Base-by-base conservation (phyloP, 2,797 vertebrate genomes). In the Tenualosa ilisha region DNA sequence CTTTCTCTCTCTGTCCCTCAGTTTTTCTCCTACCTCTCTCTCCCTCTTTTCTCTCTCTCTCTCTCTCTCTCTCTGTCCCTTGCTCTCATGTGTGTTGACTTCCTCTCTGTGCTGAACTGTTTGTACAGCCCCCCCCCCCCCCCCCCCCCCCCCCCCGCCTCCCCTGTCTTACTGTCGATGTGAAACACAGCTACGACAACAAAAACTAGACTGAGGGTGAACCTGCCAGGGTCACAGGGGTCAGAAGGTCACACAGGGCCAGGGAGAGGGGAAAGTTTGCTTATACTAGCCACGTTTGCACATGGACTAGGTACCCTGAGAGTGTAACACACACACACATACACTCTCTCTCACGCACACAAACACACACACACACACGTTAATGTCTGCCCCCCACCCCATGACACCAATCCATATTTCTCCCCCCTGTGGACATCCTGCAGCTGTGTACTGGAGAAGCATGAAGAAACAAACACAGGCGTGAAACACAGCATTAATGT, bases 181-280 rank as follows among this genome's bases (percentile, higher is more conserved):
- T 88, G 84, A 81, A 86, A 84, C 56, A 84, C 88, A 89, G 86
- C 86, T 87, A 87, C 63, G 85, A 88, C 84, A 88, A 89, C 88
- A 85, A 50, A 49, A 9, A 61, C 81, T 75, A 31, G 40, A 31
- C 84, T 75, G 53, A 65, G 81, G 81, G 65, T 83, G 82, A 87
- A 85, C 84, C 86, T 81, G 82, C 65, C 24, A 49, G 46, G 81
- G 83, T 84, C 75, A 12, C 43, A 1, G 40, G 81, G 85, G 72
- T 8, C 85, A 51, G 6, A 15, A 43, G 68, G 31, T 43, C 68
- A 75, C 5, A 0, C 13, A 40, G 5, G 31, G 37, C 68, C 17
- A 26, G 31, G 68, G 68, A 31, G 68, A 40, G 68, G 68, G 31
- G 68, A 75, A 75, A 37, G 68, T 75, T 75, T 75, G 68, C 68